Conservation (phyloP, 1,140 invertebrate genomes). For the Polypedilum vanderplanki region DNA sequence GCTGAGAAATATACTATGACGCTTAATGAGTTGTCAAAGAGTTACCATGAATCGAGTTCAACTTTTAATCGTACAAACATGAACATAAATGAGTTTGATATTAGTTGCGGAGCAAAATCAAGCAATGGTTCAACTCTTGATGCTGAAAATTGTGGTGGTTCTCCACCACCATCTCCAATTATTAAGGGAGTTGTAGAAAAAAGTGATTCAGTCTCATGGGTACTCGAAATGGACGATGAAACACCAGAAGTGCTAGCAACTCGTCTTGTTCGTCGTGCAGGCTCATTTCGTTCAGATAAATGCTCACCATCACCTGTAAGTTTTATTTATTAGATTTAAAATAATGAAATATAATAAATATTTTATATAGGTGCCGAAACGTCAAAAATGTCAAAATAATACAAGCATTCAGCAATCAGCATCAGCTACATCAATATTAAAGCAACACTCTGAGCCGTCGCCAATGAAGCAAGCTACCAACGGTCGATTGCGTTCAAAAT, state of each 20-base stretch:
- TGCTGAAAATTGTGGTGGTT: slow-evolving; percentile 36
- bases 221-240: slow-evolving; percentile 66
- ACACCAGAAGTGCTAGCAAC: slow-evolving; percentile 56
- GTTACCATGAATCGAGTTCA: slow-evolving; percentile 30
- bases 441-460: slow-evolving; percentile 34
- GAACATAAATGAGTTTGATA: background rate
- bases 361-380: slow-evolving; percentile 36
- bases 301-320: slow-evolving; percentile 35
- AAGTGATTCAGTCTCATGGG: slow-evolving; percentile 74
- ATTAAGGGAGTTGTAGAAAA: slow-evolving; percentile 76
- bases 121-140: background rate
- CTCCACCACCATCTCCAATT: slow-evolving; percentile 54
- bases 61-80: background rate
- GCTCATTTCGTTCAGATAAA: slow-evolving; percentile 47
- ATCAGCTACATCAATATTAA: slow-evolving; percentile 47
- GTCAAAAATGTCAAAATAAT: slow-evolving; percentile 37
- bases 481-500: slow-evolving; percentile 39
- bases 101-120: background rate
- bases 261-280: slow-evolving; percentile 51
- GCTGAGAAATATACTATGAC: slow-evolving; percentile 52
- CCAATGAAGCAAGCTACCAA: slow-evolving; percentile 31
- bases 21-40: slow-evolving; percentile 36
- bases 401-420: slow-evolving; percentile 46
- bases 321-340: too few relatives aligned
- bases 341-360: too few relatives aligned